phyloP scores from a whole-genome alignment of 2,113 vertebrate species.

The Oriolus oriolus region DNA sequence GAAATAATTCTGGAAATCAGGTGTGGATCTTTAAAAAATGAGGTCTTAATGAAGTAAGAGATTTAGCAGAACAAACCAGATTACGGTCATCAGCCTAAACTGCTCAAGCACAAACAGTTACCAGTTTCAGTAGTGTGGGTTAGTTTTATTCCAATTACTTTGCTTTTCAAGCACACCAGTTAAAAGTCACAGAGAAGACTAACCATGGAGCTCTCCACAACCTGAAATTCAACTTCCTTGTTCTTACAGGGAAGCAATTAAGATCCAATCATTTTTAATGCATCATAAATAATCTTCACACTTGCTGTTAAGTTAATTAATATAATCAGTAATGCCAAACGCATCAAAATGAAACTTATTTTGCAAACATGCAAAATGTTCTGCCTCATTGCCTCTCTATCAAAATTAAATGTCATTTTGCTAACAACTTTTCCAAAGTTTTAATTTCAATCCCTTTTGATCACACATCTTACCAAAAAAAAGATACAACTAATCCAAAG shows the following conservation, averaged over 20 bases:
- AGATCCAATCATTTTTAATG: constrained; percentile 66
- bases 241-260: constrained; percentile 69
- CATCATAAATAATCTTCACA: constrained; percentile 72
- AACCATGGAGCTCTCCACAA: not conserved
- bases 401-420: constrained; percentile 63
- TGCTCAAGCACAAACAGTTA: not conserved
- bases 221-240: constrained; percentile 54
- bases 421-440: constrained; percentile 56
- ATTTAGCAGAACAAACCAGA: not conserved
- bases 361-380: constrained; percentile 69
- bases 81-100: not conserved
- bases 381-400: constrained; percentile 58
- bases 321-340: constrained; percentile 70
- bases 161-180: constrained; percentile 12
- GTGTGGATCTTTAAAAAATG: not conserved
- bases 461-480: not conserved
- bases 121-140: not conserved
- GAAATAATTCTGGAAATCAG: not conserved
- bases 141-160: not conserved
- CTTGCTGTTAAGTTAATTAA: constrained; percentile 74
- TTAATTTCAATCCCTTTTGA: constrained; percentile 43
- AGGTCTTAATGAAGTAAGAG: not conserved
- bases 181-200: constrained; percentile 11
- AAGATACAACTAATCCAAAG: not conserved
- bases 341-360: constrained; percentile 71